Base-by-base conservation (phyloP, 2,797 vertebrate genomes). In the Microctenopoma steveboyesi region DNA sequence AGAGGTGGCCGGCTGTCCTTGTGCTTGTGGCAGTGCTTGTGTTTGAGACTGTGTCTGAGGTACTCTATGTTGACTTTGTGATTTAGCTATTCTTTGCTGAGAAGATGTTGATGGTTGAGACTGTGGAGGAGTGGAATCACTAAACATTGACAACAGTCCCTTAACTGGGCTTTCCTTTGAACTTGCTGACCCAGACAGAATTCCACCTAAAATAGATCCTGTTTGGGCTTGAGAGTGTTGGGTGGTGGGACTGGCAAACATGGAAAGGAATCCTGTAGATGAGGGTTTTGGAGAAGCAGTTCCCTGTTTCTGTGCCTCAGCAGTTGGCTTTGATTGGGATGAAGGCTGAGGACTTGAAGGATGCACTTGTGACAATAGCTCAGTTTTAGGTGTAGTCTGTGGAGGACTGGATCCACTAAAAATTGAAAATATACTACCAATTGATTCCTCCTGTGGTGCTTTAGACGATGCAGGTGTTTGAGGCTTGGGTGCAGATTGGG, bases 131-230 rank as follows among this genome's bases (percentile, higher is more conserved):
- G 28, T 88, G 27, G 89, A 62, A 49, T 87, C 88, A 81, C 70
- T 84, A 69, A 92, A 91, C 49, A 89, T 76, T 55, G 91, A 91
- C 0, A 91, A 78, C 11, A 95, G 76, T 39, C 92, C 91, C 58
- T 92, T 94, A 59, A 84, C 80, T 76, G 91, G 82, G 58, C 72
- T 89, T 63, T 92, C 90, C 61, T 76, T 74, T 75, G 89, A 89
- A 77, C 46, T 85, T 30, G 91, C 84, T 68, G 92, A 71, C 0
- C 91, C 92, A 40, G 91, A 73, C 33, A 93, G 56, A 76, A 93
- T 83, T 51, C 91, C 92, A 1, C 89, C 86, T 5, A 94, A 76
- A 76, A 92, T 45, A 64, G 91, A 92, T 75, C 83, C 88, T 65
- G 85, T 67, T 78, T 90, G 88, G 39, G 84, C 4, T 81, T 82